Evolutionary conservation across 2,888 invertebrate genomes (phyloP), one percentile per base, ranked within the genome.

Genomic region (Crocallis elinguaria): DNA sequence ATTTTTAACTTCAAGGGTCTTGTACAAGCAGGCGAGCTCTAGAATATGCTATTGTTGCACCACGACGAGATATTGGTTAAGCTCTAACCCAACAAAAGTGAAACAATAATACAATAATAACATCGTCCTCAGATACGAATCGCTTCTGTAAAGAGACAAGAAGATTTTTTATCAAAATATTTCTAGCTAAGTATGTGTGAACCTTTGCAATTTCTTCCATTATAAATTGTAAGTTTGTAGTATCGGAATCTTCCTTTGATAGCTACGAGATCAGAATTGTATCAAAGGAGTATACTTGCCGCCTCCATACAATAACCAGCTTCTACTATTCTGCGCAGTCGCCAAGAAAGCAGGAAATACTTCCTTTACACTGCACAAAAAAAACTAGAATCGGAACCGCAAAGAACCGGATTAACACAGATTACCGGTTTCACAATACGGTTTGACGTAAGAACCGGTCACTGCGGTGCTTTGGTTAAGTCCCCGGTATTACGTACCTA

Each of bases 381-480:
- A 43, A 38, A 42, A 32, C 19, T 8, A 8, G 46, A n/a, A n/a
- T 49, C 60, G 63, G 66, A 71, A 71, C 69, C 64, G 50, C 52
- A 49, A 60, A 59, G 53, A 57, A 62, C 66, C 64, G 71, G 69
- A 73, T 76, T 69, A 71, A 41, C 27, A 39, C 60, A 66, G 66
- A 66, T 66, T 33, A 50, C 49, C 49, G 33, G 50, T 30, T 57
- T 50, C 11, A 50, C 52, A 53, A 48, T 32, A 42, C 54, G 43
- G 48, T 60, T 56, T 49, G 32, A 36, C 30, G 41, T 36, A 39
- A 29, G 36, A 44, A 23, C 23, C 39, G 45, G 51, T 35, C 45
- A 30, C 9, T 27, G 27, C 14, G 32, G 32, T 17, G 33, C 44
- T 45, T 45, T 39, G 14, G n/a, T n/a, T n/a, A n/a, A n/a, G n/a